Base-by-base conservation (phyloP, 2,113 vertebrate genomes). In the Columba janthina region DNA sequence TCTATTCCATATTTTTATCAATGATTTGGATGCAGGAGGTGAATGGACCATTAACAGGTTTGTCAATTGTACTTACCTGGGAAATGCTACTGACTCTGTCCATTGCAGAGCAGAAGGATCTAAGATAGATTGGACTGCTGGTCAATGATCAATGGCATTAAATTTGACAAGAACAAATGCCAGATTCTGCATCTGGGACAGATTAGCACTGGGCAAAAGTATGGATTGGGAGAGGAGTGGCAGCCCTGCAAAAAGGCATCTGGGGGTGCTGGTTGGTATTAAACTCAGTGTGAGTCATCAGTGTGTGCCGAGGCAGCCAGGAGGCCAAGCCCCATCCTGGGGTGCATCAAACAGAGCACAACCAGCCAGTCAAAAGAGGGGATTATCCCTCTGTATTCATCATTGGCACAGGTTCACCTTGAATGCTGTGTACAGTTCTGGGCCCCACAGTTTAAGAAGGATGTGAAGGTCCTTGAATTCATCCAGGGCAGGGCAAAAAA, bases 361-460 rank as follows among this genome's bases (percentile, higher is more conserved):
- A 69, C 12, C 16, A 73, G 5, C 2, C 1, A 0, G 24, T 31
- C 19, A 69, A 78, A 77, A 12, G 0, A 64, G 15, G 5, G 8
- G 3, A 19, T 38, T 75, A 19, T 40, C 28, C 24, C 1, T 1
- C 6, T 17, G 1, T 42, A 34, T 32, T 65, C 38, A 48, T 5
- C 7, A 1, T 21, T 69, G 16, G 2, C 8, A 7, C 0, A 0
- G 13, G 26, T 6, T 57, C 15, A 19, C 2, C 12, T 54, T 4
- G 56, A 64, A 3, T 69, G 40, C 4, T 53, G 4, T 19, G 8
- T 28, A 9, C 24, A 14, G 10, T 42, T 36, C n/a, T 73, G 66
- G 6, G 15, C 2, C 19, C 20, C 20, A 53, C 25, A 60, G 17
- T 34, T 42, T 42, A 42, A 67, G 53, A 75, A 17, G 28, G 18